Evolutionary conservation across 2,888 invertebrate genomes (phyloP), one percentile per base, ranked within the genome.

Genomic region (Meta bourneti): DNA sequence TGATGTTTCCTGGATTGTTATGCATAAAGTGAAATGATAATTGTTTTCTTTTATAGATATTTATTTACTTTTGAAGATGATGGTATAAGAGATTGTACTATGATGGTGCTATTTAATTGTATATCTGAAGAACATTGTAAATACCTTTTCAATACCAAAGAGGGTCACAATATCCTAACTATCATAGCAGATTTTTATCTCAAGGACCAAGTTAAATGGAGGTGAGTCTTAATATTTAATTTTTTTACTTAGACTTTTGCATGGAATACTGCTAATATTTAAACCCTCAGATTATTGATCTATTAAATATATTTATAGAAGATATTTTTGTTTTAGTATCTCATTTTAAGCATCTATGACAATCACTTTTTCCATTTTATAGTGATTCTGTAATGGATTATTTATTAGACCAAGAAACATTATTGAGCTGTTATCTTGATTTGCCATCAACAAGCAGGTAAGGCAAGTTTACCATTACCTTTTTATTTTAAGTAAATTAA

Each of bases 61-160:
- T 51, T 91, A 0, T 70, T 91, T 11, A 34, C 80, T 9, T 75
- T 74, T 52, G n/a, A 52, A 77, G 82, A 87, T 80, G 9, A 6
- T 8, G 82, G 69, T 6, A 82, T 91, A 7, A 69, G 72, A 20
- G 91, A 91, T 48, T 91, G 82, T 86, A 13, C 86, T 11, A 78
- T 86, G 81, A 91, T 91, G 91, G 91, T 91, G 9, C 54, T 91
- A 19, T 87, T 86, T 52, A 86, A 91, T 49, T 86, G 86, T 71
- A 77, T 91, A 71, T 71, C 70, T 49, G 86, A 91, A 70, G 86
- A 86, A 49, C 34, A 69, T 16, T 9, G 51, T 34, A 52, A 71
- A 20, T 70, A 19, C 51, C 74, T 91, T 61, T 69, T 87, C 34
- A 81, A 49, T 49, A 82, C 91, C 11, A 19, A 71, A 54, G 82